These are phyloP conservation scores for Sinelater perroti DNA, from an alignment of 2,888 invertebrate species.

Conservation along the genomic window DNA sequence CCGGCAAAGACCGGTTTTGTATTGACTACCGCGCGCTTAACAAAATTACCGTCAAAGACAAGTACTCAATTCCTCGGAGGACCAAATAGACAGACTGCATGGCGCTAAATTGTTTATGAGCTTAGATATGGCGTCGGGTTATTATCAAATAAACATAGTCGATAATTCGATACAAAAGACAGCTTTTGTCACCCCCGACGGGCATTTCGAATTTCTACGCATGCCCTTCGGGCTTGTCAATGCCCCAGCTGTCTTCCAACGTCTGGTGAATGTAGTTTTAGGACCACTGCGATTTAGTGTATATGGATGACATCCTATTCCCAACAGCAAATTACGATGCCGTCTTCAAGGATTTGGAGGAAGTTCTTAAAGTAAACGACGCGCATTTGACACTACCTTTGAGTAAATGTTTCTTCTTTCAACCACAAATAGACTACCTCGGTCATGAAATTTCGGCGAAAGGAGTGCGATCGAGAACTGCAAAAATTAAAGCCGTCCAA, in stretches of 20 bases:
- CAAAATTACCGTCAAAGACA: not conserved
- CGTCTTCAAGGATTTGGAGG: not conserved
- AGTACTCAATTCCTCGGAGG: slow-evolving; percentile 12
- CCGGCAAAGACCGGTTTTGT: not conserved
- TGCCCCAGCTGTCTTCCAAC: not conserved
- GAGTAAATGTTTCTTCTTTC: not conserved
- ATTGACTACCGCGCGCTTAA: slow-evolving; percentile 3
- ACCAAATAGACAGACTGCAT: slow-evolving; percentile 22
- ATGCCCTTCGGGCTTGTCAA: not conserved
- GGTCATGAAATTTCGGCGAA: not conserved
- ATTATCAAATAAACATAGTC: slow-evolving; percentile 44
- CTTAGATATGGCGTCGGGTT: slow-evolving; percentile 41
- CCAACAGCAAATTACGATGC: slow-evolving; percentile 31
- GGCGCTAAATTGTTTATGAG: slow-evolving; percentile 29
- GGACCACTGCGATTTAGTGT: not conserved
- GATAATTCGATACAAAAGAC: slow-evolving; percentile 42
- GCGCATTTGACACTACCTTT: not conserved
- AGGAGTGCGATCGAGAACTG: not conserved
- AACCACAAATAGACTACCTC: not conserved
- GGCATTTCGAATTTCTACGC: not conserved
- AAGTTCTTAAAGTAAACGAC: not conserved
- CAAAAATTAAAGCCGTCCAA: not conserved
- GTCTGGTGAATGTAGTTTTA: not conserved
- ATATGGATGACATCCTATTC: slow-evolving; percentile 41
- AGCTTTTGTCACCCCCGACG: slow-evolving; percentile 38